Evolutionary conservation across 2,113 vertebrate species (phyloP), one percentile per base, ranked within the genome.

Genomic region (Arizona elegans): DNA sequence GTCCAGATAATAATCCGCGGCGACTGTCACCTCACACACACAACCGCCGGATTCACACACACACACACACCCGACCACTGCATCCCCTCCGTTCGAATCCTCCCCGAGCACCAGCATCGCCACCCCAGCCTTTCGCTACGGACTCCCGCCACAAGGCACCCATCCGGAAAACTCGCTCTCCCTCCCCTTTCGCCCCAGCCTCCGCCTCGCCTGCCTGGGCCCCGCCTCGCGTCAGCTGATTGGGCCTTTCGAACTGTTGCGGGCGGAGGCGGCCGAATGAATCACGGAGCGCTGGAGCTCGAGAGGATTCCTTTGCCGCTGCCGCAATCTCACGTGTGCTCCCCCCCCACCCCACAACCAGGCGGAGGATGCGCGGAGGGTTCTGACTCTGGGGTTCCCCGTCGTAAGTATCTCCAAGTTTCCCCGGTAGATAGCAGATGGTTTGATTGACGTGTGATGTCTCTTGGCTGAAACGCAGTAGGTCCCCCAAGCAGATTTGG

Each of bases 161-260:
- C 75, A 54, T 12, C 33, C 13, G 11, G 21, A n/a, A 43, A 54
- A 3, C 7, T 13, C 3, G 9, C 15, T 23, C n/a, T 33, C 29
- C 86, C 50, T n/a, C 13, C 65, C 65, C 12, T 62, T 26, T 50
- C 52, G 8, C 12, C 8, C 21, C 55, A 17, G 58, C 8, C 87
- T 0, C 33, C 11, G 9, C 93, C 62, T 15, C n/a, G 8, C 5
- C 0, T 2, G 65, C 2, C 59, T 91, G 15, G 92, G 88, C 92
- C 95, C 93, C 93, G 3, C 96, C 62, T 33, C 23, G 75, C 23
- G 7, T 5, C 58, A 33, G 56, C 59, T 91, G 92, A 97, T 98
- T 98, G 97, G 97, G 38, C 90, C 92, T 97, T 98, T 98, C 97
- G 96, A 98, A 98, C 96, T 47, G 94, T 96, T 62, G 97, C 97